phyloP scores from a whole-genome alignment of 2,888 invertebrate species.

The Nudaria mundana region DNA sequence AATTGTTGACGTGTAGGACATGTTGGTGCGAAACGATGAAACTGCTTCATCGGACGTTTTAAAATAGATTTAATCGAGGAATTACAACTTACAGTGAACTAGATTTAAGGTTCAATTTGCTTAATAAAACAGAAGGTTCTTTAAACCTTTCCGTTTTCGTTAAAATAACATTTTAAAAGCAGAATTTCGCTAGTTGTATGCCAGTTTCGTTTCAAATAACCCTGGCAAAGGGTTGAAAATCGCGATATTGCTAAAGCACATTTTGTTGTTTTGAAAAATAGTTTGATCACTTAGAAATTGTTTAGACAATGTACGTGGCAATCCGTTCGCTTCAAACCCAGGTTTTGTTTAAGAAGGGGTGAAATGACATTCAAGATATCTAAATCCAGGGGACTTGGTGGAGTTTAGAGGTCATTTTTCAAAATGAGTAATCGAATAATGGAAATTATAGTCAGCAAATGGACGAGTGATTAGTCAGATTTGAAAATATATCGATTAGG shows the following conservation, averaged over 20 bases:
- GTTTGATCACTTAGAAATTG: conserved; percentile 65
- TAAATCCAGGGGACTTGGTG: conserved; percentile 52
- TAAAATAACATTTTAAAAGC: conserved; percentile 46
- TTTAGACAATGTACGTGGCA: conserved; percentile 73
- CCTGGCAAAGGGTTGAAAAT: conserved; percentile 15
- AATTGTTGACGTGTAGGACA: conserved; percentile 20
- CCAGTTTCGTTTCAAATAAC: conserved; percentile 10
- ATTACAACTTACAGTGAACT: conserved; percentile 33
- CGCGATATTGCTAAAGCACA: conserved; percentile 11
- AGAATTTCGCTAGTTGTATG: conserved; percentile 33
- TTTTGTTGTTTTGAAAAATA: conserved; percentile 42
- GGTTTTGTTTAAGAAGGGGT: conserved; percentile 72
- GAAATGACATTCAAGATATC: conserved; percentile 73
- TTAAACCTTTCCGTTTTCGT: conserved; percentile 44
- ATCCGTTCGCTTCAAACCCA: conserved; percentile 73
- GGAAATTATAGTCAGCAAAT: conserved; percentile 10
- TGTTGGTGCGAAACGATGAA: conserved; percentile 36
- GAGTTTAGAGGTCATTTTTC: conserved; percentile 69
- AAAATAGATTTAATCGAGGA: conserved; percentile 37
- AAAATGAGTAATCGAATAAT: conserved; percentile 53
- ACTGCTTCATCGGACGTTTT: conserved; percentile 62
- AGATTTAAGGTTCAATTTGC: conserved; percentile 33
- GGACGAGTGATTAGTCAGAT: neutral
- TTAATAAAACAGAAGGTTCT: conserved; percentile 25
- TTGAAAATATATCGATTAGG: too few species aligned